These are phyloP conservation scores for Physocephala rufipes DNA, from an alignment of 2,888 invertebrate species.

Conservation along the genomic window DNA sequence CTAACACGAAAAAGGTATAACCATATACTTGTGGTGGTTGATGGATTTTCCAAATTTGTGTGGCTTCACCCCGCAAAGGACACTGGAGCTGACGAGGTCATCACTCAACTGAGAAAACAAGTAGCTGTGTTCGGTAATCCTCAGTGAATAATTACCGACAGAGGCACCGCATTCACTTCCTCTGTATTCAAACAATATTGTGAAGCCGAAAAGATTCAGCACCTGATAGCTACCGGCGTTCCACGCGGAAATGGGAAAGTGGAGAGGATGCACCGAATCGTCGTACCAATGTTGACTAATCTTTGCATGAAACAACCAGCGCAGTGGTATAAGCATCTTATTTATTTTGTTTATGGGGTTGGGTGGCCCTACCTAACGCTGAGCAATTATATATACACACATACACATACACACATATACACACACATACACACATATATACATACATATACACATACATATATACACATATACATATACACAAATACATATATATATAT, in stretches of 20 bases:
- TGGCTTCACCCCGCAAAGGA: constrained; percentile 58
- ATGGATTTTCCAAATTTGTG: constrained; percentile 53
- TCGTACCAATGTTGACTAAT: constrained; percentile 57
- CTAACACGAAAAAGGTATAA: constrained; percentile 54
- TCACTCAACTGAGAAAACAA: constrained; percentile 48
- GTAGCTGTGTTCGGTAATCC: constrained; percentile 45
- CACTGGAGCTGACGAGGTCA: constrained; percentile 50
- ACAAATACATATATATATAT: too few species aligned
- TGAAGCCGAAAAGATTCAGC: constrained; percentile 47
- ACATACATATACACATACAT: too few species aligned
- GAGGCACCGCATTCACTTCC: constrained; percentile 59
- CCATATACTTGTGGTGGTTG: constrained; percentile 51
- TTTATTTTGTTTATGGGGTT: too few species aligned
- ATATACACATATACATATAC: too few species aligned
- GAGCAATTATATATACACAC: too few species aligned
- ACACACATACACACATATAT: too few species aligned
- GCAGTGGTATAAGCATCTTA: constrained; percentile 53
- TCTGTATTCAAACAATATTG: constrained; percentile 55
- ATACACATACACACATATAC: too few species aligned
- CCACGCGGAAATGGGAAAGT: constrained; percentile 58
- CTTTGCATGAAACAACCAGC: constrained; percentile 52
- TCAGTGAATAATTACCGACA: constrained; percentile 55
- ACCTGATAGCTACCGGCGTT: constrained; percentile 52
- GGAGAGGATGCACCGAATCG: constrained; percentile 53
- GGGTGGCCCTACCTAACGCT: too few species aligned